Base-by-base conservation (phyloP, 64 coral and sea anemone genomes). In the Pocillopora damicornis region DNA sequence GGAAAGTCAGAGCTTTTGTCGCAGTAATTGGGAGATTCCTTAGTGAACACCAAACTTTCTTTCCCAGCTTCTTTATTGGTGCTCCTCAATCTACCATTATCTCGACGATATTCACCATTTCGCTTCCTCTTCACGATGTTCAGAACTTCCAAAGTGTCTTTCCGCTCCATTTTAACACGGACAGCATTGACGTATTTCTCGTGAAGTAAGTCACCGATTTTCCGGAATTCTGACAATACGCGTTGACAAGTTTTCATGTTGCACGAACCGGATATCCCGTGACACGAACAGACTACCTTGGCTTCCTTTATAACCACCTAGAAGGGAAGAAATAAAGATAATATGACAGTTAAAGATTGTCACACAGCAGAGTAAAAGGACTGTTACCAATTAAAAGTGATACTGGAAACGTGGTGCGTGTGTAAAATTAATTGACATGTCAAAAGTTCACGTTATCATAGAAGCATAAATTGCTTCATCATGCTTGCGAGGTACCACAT, bases 241-340 rank as follows among this genome's bases (percentile, higher is more conserved):
- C 87, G 88, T 85, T 80, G 68, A 76, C 97, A 99, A 35, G 93
- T 95, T 35, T 82, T 76, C 4, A 88, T 26, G 72, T 81, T 79
- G 73, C 97, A 99, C 13, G 93, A 90, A 14, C 88, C 83, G 11
- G 93, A 90, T 0, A 92, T 88, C 15, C 97, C 97, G 79, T 99
- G 97, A 57, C 97, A 99, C 63, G 90, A 87, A 66, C 97, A 99
- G n/a, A 62, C 51, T 22, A 94, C 69, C 23, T 37, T 35, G 5
- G 90, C 61, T 77, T 58, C 30, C n/a, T 92, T 62, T 59, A 9
- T 36, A 0, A 92, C 76, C 72, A 92, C 61, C 90, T 92, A 63
- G 15, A 1, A 61, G 63, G 0, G 23, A 84, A 65, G 45, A 15
- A 67, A 77, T 51, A 51, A 85, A 2, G 5, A 85, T 57, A 4